phyloP scores from a whole-genome alignment of 1,140 invertebrate genomes.

The Orchestia grillus region DNA sequence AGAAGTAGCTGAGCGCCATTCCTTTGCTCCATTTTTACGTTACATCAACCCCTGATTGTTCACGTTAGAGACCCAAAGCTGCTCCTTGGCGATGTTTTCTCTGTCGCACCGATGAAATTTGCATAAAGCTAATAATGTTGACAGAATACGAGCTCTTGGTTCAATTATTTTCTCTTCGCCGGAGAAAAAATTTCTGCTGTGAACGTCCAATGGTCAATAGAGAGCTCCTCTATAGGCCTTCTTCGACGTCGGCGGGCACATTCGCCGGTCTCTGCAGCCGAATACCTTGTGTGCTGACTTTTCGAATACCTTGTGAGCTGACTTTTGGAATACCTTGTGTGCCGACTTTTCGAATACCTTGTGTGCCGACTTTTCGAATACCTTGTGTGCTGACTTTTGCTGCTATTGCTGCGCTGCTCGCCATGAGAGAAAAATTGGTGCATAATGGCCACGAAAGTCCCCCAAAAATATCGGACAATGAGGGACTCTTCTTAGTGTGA shows the following conservation, averaged over 20 bases:
- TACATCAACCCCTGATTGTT: not conserved
- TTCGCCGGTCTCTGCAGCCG: not conserved
- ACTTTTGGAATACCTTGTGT: not conserved
- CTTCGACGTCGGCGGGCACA: not conserved
- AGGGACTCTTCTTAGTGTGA: not conserved
- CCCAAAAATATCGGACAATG: not conserved
- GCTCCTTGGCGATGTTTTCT: not conserved
- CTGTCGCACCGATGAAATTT: not conserved
- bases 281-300: not conserved
- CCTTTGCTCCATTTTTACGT: not conserved
- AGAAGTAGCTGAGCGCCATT: not conserved
- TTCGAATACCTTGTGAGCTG: too few species aligned
- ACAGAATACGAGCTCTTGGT: not conserved
- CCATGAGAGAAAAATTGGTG: not conserved
- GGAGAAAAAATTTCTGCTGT: not conserved
- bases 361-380: not conserved
- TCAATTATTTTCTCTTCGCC: not conserved
- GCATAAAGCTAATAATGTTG: slow-evolving; percentile 9
- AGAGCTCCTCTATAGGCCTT: not conserved
- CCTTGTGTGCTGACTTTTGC: too few species aligned
- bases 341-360: not conserved
- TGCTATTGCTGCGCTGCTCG: too few species aligned
- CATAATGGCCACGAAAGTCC: not conserved
- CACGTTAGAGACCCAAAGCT: not conserved
- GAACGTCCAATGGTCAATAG: slow-evolving; percentile 7